These are phyloP conservation scores for Cartodere bifasciata DNA, from an alignment of 2,888 invertebrate species.

Conservation along the genomic window DNA sequence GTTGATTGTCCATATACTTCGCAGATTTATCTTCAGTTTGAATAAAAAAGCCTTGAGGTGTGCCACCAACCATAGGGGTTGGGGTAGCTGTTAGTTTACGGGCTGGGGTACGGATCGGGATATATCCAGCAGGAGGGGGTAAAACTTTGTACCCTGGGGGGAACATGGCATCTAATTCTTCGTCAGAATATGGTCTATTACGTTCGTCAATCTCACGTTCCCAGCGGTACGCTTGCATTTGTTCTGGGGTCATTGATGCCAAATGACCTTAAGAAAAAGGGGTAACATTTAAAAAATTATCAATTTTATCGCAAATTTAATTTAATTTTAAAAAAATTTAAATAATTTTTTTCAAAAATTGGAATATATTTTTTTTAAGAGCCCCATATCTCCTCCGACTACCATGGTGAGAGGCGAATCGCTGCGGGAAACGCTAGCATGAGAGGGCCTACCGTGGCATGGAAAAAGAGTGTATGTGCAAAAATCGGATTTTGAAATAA, in stretches of 20 bases:
- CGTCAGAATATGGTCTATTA: slow-evolving; percentile 91
- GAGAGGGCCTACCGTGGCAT: no score
- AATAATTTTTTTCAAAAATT: no score
- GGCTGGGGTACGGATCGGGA: slow-evolving; percentile 94
- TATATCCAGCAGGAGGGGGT: slow-evolving; percentile 50
- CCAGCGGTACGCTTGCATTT: slow-evolving; percentile 95
- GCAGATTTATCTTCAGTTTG: slow-evolving; percentile 79
- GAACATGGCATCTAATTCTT: slow-evolving; percentile 94
- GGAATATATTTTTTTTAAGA: no score
- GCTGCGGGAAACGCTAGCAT: no score
- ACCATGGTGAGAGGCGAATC: no score
- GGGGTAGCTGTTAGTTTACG: slow-evolving; percentile 96
- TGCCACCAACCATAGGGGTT: slow-evolving; percentile 80
- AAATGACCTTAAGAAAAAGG: no score
- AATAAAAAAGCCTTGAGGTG: slow-evolving; percentile 89
- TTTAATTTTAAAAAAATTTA: no score
- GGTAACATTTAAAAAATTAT: no score
- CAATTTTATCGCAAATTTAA: no score
- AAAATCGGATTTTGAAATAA: no score
- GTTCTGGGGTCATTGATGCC: slow-evolving; percentile 98
- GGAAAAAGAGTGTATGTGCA: no score
- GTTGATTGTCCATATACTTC: slow-evolving; percentile 92
- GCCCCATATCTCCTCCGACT: no score
- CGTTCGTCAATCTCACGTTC: slow-evolving; percentile 98
- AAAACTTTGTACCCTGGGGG: slow-evolving; percentile 86